Conservation (phyloP, 1,140 invertebrate genomes). For the Dolichoris vasculosae region DNA sequence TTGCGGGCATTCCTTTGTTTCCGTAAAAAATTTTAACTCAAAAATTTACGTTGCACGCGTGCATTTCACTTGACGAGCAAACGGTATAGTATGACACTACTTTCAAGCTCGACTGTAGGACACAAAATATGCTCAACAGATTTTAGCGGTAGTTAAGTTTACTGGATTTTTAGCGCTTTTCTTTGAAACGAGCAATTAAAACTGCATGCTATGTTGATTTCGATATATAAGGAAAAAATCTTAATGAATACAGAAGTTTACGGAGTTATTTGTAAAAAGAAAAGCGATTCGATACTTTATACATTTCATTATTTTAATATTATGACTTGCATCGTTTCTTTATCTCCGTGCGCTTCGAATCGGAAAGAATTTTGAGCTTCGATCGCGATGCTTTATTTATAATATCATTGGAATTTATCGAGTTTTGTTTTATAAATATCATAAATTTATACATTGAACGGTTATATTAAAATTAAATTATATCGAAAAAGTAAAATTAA, state of each 20-base stretch:
- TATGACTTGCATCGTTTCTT: neutral
- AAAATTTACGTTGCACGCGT: neutral
- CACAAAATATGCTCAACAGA: slow-evolving; percentile 18
- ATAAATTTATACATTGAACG: no score
- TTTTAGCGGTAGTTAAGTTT: slow-evolving; percentile 26
- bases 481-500: no score
- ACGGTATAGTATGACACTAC: neutral
- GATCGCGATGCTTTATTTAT: no score
- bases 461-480: no score
- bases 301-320: neutral
- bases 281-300: neutral
- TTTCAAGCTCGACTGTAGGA: neutral
- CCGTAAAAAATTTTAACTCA: slow-evolving; percentile 1
- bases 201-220: slow-evolving; percentile 29
- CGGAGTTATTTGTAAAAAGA: slow-evolving; percentile 7
- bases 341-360: neutral
- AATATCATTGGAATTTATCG: no score
- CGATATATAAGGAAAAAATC: slow-evolving; percentile 5
- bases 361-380: no score
- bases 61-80: slow-evolving; percentile 3
- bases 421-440: no score
- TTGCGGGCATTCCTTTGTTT: neutral
- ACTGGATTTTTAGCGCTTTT: neutral
- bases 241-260: slow-evolving; percentile 13
- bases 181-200: slow-evolving; percentile 46